phyloP scores from a whole-genome alignment of 2,113 vertebrate species.

The Antigone vipio region DNA sequence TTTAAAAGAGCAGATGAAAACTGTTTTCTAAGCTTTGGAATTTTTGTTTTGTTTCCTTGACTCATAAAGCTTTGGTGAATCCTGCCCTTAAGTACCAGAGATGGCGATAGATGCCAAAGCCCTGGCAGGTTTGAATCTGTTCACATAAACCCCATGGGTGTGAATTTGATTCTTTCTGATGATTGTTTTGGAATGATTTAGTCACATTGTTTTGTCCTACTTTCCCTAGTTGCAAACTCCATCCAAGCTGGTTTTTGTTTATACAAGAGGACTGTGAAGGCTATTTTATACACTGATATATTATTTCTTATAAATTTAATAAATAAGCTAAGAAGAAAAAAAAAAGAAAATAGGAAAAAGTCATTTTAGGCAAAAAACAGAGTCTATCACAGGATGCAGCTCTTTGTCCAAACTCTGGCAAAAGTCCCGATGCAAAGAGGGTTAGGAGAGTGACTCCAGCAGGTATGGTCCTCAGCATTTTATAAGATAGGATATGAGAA shows the following conservation, averaged over 20 bases:
- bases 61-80: conserved; percentile 22
- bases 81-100: neutral
- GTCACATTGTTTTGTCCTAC: conserved; percentile 40
- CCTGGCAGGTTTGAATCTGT: conserved; percentile 52
- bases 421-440: neutral
- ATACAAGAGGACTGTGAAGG: neutral
- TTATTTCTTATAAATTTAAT: neutral
- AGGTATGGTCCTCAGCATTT: neutral
- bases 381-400: neutral
- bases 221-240: neutral
- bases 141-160: conserved; percentile 19
- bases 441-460: neutral
- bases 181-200: conserved; percentile 43
- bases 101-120: neutral
- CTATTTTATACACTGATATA: neutral
- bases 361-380: neutral
- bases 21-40: neutral
- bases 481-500: neutral
- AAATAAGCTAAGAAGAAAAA: neutral
- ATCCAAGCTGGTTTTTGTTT: neutral
- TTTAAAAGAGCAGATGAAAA: neutral
- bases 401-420: neutral
- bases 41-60: conserved; percentile 28
- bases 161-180: conserved; percentile 31
- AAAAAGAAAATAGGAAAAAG: neutral